Conservation (phyloP, 2,113 vertebrate species). For the Diadophis punctatus region DNA sequence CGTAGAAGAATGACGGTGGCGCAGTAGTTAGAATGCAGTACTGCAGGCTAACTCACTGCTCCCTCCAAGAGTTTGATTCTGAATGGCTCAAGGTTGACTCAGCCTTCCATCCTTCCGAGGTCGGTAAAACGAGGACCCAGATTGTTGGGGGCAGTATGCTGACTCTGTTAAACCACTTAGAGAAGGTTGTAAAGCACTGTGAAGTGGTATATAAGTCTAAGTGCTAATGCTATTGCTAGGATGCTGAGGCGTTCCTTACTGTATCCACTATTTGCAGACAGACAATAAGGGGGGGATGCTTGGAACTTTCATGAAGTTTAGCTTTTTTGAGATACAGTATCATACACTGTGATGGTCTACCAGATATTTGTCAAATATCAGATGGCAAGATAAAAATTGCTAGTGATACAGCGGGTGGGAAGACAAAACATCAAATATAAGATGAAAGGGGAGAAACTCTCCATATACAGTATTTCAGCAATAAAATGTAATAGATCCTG, state of each 20-base stretch:
- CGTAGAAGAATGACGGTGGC: background rate
- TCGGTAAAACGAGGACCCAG: background rate
- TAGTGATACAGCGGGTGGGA: background rate
- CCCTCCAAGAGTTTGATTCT: background rate
- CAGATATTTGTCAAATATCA: background rate
- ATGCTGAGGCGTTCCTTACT: background rate
- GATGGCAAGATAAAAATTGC: background rate
- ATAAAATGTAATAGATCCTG: background rate
- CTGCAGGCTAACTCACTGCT: background rate
- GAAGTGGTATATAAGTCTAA: background rate
- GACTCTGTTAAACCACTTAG: background rate
- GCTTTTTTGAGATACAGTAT: background rate
- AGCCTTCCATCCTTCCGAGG: background rate
- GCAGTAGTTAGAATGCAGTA: background rate
- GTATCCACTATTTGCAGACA: background rate
- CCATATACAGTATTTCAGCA: background rate
- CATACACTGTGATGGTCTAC: background rate
- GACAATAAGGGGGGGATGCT: background rate
- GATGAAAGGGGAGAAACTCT: background rate
- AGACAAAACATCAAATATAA: background rate
- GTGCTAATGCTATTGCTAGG: background rate
- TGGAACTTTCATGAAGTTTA: background rate
- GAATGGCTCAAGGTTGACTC: background rate
- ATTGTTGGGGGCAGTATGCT: background rate
- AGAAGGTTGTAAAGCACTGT: background rate